Conservation (phyloP, 2,888 invertebrate genomes). For the Leptinotarsa rubiginosa region DNA sequence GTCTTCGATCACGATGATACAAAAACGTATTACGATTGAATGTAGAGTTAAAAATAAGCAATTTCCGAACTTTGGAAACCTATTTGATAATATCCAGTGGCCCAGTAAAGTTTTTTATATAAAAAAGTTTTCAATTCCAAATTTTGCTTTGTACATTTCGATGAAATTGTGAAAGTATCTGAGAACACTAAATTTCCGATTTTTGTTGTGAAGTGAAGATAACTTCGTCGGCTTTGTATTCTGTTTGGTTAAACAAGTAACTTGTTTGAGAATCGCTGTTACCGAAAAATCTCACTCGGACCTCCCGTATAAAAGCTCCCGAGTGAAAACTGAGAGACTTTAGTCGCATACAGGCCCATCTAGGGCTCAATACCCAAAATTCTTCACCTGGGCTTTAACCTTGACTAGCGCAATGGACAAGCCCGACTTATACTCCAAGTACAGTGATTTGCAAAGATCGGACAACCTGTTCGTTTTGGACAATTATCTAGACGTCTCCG, state of each 20-base stretch:
- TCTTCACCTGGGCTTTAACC: neutral
- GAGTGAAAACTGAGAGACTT: slow-evolving; percentile 17
- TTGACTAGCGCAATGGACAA: slow-evolving; percentile 55
- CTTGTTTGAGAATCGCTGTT: slow-evolving; percentile 43
- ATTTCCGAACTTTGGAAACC: neutral
- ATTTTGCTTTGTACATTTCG: too few relatives aligned
- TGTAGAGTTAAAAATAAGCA: too few relatives aligned
- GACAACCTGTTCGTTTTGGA: slow-evolving; percentile 75
- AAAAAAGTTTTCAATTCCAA: too few relatives aligned
- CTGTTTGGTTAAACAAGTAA: slow-evolving; percentile 21
- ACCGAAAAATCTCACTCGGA: slow-evolving; percentile 37
- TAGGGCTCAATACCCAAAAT: slow-evolving; percentile 28
- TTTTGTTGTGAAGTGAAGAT: too few relatives aligned
- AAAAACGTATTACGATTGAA: too few relatives aligned
- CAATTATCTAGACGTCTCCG: slow-evolving; percentile 70
- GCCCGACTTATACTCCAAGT: slow-evolving; percentile 76
- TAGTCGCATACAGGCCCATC: slow-evolving; percentile 34
- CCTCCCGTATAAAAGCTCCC: slow-evolving; percentile 42
- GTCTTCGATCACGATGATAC: too few relatives aligned
- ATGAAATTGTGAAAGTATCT: too few relatives aligned
- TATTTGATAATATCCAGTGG: neutral
- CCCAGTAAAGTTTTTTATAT: too few relatives aligned
- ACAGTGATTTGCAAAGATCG: slow-evolving; percentile 76
- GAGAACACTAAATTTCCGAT: too few relatives aligned
- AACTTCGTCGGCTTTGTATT: neutral